phyloP scores from a whole-genome alignment of 2,797 vertebrate species.

The Danio jaintianensis region DNA sequence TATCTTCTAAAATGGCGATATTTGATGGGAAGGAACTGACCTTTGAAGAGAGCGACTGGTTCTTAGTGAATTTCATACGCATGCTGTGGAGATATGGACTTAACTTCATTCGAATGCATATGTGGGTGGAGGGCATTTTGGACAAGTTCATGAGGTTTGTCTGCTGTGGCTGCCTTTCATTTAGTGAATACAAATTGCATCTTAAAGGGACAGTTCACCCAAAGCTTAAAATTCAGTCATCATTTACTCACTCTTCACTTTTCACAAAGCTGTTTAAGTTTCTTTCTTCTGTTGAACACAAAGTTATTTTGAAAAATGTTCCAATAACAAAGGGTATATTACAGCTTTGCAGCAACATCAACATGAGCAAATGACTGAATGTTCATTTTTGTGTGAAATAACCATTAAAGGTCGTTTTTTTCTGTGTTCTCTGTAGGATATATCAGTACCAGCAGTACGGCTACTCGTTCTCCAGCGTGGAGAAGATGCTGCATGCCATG shows the following conservation, averaged over 20 bases:
- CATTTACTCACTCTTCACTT: too few species aligned
- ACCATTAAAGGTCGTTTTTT: background rate
- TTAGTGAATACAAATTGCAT: too few species aligned
- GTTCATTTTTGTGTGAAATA: background rate
- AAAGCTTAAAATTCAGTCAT: too few species aligned
- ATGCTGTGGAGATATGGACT: constrained; percentile 91
- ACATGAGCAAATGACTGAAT: too few species aligned
- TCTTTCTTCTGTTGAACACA: too few species aligned
- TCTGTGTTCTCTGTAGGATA: constrained; percentile 78
- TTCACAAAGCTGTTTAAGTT: too few species aligned
- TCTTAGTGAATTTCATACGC: constrained; percentile 85
- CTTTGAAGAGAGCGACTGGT: constrained; percentile 94
- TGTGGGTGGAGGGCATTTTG: constrained; percentile 91
- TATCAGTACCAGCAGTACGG: constrained; percentile 94
- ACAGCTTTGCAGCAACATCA: too few species aligned
- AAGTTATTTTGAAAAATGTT: too few species aligned
- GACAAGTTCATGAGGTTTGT: constrained; percentile 95
- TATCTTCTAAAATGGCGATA: constrained; percentile 78
- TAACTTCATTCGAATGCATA: constrained; percentile 87
- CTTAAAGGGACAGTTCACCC: too few species aligned
- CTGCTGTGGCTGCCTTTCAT: background rate
- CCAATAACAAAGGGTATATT: too few species aligned
- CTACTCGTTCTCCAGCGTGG: constrained; percentile 90
- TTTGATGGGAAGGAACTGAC: constrained; percentile 89
- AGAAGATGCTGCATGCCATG: constrained; percentile 87